A percentile compares a stretch with the other conserved stretches of the same genome.
Evolutionary conservation across 2,797 vertebrate genomes (phyloP).

Genomic region (Erithacus rubecula): DNA sequence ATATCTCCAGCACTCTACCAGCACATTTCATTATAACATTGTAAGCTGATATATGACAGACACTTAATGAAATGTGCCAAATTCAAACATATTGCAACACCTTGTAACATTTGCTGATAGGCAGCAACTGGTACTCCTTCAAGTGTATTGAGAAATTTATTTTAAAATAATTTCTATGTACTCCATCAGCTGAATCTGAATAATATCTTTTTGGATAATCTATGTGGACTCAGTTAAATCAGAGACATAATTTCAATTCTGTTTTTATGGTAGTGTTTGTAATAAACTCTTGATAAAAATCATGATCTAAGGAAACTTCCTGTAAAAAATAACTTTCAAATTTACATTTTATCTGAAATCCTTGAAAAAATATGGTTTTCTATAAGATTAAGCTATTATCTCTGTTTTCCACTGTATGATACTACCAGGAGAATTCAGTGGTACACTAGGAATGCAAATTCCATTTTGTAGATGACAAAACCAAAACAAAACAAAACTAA

Average conservation of each 20-base stretch:
- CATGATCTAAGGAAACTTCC: not conserved
- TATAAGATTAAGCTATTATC: not conserved
- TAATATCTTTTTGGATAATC: not conserved
- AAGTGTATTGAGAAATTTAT: not conserved
- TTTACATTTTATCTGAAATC: not conserved
- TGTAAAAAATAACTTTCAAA: not conserved
- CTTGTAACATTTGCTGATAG: not conserved
- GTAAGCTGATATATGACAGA: not conserved
- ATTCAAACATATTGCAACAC: not conserved
- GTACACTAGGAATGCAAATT: not conserved
- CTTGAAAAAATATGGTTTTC: not conserved
- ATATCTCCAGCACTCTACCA: not conserved
- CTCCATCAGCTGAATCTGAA: not conserved
- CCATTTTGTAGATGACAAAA: not conserved
- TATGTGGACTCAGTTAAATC: not conserved
- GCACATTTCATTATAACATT: not conserved
- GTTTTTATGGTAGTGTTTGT: not conserved
- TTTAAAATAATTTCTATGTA: not conserved
- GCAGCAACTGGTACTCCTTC: not conserved
- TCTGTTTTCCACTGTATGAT: not conserved
- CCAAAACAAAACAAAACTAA: rapidly evolving
- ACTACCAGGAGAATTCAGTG: rapidly evolving
- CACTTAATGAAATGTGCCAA: not conserved
- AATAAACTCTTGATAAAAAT: not conserved
- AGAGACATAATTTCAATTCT: not conserved